Evolutionary conservation across 1,140 invertebrate genomes (phyloP).

Genomic region (Zaprionus lachaisei): DNA sequence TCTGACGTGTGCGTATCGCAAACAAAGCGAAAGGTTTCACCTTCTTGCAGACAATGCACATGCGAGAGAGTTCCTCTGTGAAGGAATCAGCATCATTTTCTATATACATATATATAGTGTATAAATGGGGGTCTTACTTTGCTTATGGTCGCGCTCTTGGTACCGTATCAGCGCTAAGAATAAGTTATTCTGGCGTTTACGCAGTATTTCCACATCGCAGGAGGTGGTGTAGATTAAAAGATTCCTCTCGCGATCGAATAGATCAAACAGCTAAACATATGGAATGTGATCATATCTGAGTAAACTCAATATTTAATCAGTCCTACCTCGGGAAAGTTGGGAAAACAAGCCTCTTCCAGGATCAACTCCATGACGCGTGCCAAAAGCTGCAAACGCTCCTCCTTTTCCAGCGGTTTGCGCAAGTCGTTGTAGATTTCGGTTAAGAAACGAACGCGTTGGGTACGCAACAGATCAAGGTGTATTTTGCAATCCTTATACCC

Average conservation of each 20-base stretch:
- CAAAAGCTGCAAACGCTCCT: slow-evolving; percentile 63
- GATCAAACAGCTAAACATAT: slow-evolving; percentile 65
- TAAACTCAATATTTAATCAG: background rate
- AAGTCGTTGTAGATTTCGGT: slow-evolving; percentile 85
- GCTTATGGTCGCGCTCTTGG: slow-evolving; percentile 39
- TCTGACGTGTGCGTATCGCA: slow-evolving; percentile 74
- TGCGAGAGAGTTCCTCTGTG: slow-evolving; percentile 62
- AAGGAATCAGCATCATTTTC: background rate
- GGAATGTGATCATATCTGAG: background rate
- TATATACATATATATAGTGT: background rate
- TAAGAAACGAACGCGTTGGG: slow-evolving; percentile 86
- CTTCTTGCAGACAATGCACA: slow-evolving; percentile 81
- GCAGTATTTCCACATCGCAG: slow-evolving; percentile 68
- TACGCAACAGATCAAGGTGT: slow-evolving; percentile 87
- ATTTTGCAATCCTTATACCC: slow-evolving; percentile 85
- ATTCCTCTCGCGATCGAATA: slow-evolving; percentile 80
- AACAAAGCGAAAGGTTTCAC: slow-evolving; percentile 71
- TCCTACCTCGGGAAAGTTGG: slow-evolving; percentile 69
- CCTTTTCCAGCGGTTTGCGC: slow-evolving; percentile 52
- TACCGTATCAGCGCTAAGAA: slow-evolving; percentile 80
- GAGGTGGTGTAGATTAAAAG: slow-evolving; percentile 71
- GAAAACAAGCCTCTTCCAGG: slow-evolving; percentile 68
- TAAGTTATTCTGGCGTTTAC: slow-evolving; percentile 73
- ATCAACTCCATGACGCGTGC: slow-evolving; percentile 62
- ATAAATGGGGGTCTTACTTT: slow-evolving; percentile 40